phyloP scores from a whole-genome alignment of 1,140 invertebrate species.

The Ooceraea biroi region DNA sequence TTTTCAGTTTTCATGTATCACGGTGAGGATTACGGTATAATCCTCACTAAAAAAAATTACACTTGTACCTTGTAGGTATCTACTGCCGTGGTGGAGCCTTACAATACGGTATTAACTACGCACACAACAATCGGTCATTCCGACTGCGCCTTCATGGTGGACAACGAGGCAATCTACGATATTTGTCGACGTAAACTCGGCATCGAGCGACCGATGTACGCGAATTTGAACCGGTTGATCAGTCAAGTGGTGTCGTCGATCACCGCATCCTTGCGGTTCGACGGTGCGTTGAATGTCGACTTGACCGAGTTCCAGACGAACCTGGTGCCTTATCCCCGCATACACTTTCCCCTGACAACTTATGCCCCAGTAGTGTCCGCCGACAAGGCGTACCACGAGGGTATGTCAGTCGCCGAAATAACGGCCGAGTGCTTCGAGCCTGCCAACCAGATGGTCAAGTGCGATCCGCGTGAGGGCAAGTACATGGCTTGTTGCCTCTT shows the following conservation, averaged over 20 bases:
- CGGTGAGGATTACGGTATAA: too few relatives aligned
- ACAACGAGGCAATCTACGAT: constrained; percentile 73
- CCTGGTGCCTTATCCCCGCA: constrained; percentile 70
- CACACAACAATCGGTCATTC: constrained; percentile 71
- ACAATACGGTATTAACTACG: constrained; percentile 69
- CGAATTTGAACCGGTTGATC: constrained; percentile 71
- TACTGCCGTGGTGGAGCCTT: constrained; percentile 72
- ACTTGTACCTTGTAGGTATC: constrained; percentile 60
- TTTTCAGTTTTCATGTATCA: too few relatives aligned
- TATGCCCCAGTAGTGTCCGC: constrained; percentile 70
- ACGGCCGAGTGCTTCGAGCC: constrained; percentile 72
- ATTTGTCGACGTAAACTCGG: constrained; percentile 71
- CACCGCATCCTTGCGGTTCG: constrained; percentile 71
- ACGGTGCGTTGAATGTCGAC: constrained; percentile 71
- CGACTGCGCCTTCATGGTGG: constrained; percentile 74
- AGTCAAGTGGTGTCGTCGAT: constrained; percentile 74
- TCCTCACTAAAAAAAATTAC: background rate
- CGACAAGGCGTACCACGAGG: constrained; percentile 72
- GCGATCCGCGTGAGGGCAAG: constrained; percentile 82
- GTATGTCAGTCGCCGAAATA: constrained; percentile 73
- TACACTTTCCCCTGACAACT: constrained; percentile 69
- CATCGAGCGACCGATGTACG: constrained; percentile 70
- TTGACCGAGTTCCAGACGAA: constrained; percentile 73
- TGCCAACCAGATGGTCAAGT: constrained; percentile 74
- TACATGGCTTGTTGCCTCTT: constrained; percentile 90